Evolutionary conservation across 2,888 invertebrate genomes (phyloP), one percentile per base, ranked within the genome.

Genomic region (Sphaerophoria taeniata): DNA sequence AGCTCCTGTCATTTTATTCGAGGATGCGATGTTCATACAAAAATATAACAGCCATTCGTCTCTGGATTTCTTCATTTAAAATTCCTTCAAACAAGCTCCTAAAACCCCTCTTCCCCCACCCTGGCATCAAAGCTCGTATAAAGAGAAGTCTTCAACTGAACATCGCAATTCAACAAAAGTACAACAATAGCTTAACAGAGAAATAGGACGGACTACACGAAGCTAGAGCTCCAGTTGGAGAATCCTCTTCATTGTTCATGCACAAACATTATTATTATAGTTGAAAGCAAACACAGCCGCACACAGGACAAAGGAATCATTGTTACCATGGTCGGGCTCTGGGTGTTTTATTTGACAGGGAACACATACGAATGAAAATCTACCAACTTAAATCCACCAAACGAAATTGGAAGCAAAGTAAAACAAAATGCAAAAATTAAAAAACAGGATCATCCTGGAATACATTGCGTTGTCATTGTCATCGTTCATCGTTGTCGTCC

Each of bases 211-310:
- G 71, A 47, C 56, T 16, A 60, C 34, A 60, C 56, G 51, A 39
- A 5, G 5, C 39, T 24, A 11, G 3, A 39, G 39, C 6, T 43
- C 3, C 6, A 43, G 43, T 9, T 43, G 43, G 47, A 67, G 39
- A 53, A 58, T 77, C 65, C 71, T 56, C 53, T 70, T 79, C 53
- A 47, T 55, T 65, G 63, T 71, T 79, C 83, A 71, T 67, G 71
- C 70, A 70, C 70, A 80, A 79, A 74, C 73, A 71, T 53, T 45
- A 47, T 49, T 71, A 80, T 74, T 74, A 56, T 79, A 84, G 80
- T 80, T 83, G 65, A 83, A 84, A 43, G 74, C 79, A 84, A 84
- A 84, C 79, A 83, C 70, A 79, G 79, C 53, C 63, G 24, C 65
- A 70, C 24, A 2, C 61, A 71, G 70, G 63, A 84, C 79, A 84